Conservation (phyloP, 1,140 invertebrate species). For the Leptonema lineaticorne region DNA sequence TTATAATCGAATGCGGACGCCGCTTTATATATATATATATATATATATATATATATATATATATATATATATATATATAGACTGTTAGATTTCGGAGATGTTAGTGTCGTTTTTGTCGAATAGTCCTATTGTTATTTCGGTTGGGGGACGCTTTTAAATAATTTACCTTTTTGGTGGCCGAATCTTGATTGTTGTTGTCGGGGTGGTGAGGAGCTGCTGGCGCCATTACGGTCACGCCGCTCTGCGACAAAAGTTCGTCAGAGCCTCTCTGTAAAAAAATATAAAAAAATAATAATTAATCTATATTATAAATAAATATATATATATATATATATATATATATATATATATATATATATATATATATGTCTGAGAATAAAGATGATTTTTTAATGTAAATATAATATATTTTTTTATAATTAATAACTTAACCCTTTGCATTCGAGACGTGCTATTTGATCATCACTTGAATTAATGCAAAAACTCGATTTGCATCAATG, state of each 20-base stretch:
- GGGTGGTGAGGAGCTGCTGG: slow-evolving; percentile 82
- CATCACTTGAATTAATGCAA: too few relatives aligned
- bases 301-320: neutral
- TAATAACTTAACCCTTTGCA: too few relatives aligned
- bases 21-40: neutral
- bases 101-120: neutral
- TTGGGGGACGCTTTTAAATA: neutral
- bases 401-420: too few relatives aligned
- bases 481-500: too few relatives aligned
- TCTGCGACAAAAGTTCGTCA: slow-evolving; percentile 91
- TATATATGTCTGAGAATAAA: too few relatives aligned
- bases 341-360: too few relatives aligned
- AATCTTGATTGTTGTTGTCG: slow-evolving; percentile 89
- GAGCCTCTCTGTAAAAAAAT: slow-evolving; percentile 86
- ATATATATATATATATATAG: neutral
- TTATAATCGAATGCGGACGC: neutral
- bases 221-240: slow-evolving; percentile 88
- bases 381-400: too few relatives aligned
- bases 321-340: too few relatives aligned
- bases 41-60: neutral
- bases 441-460: too few relatives aligned
- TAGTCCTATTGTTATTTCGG: too few relatives aligned
- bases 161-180: slow-evolving; percentile 88
- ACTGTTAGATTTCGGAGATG: neutral
- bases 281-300: slow-evolving; percentile 6